phyloP scores from a whole-genome alignment of 1,140 invertebrate species.

The Atta cephalotes region DNA sequence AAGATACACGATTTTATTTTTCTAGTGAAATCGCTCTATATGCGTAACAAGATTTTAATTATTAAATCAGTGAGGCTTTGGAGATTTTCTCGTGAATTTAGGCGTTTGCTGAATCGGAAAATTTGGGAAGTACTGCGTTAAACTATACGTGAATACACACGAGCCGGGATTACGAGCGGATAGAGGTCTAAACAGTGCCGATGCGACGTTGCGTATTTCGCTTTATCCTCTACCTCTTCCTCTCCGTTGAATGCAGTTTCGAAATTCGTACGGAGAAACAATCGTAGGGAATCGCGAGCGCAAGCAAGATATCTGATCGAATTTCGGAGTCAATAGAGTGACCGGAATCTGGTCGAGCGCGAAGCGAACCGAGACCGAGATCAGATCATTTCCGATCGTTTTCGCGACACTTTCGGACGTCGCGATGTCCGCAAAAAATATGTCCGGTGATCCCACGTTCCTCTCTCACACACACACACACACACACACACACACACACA shows the following conservation, averaged over 20 bases:
- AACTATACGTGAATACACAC: slow-evolving; percentile 22
- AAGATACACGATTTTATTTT: not conserved
- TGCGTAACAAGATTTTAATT: slow-evolving; percentile 20
- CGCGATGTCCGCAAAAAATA: slow-evolving; percentile 67
- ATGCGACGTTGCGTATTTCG: slow-evolving; percentile 32
- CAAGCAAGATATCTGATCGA: slow-evolving; percentile 14
- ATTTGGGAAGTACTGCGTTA: slow-evolving; percentile 28
- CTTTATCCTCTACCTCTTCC: not conserved
- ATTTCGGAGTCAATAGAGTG: slow-evolving; percentile 38
- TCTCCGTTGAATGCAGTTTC: not conserved
- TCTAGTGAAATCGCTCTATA: not conserved
- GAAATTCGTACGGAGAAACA: slow-evolving; percentile 6
- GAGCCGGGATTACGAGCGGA: slow-evolving; percentile 38
- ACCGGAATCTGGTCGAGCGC: not conserved
- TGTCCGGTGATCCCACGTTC: slow-evolving; percentile 39
- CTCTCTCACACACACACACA: not conserved
- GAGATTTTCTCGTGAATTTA: slow-evolving; percentile 28
- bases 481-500: too few relatives aligned
- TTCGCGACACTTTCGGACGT: not conserved
- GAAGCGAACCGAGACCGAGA: not conserved
- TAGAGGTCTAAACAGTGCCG: slow-evolving; percentile 35
- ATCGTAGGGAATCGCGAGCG: slow-evolving; percentile 11
- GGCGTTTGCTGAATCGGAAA: slow-evolving; percentile 24
- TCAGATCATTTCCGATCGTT: slow-evolving; percentile 6
- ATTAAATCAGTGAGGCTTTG: not conserved